These are phyloP conservation scores for Phocoena phocoena DNA, from an alignment of 2,113 vertebrate genomes.

Conservation along the genomic window DNA sequence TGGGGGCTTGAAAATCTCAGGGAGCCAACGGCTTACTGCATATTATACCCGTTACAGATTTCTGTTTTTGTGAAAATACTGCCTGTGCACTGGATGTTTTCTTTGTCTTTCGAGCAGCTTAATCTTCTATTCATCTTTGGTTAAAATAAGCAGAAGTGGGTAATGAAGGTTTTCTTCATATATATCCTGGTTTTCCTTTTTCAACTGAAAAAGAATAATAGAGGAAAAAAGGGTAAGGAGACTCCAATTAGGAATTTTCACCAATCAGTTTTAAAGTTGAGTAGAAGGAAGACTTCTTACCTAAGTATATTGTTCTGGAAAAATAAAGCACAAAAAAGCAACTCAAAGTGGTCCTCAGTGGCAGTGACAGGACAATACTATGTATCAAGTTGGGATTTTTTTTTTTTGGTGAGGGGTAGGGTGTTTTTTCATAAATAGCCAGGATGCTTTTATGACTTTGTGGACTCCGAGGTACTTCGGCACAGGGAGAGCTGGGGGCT, in stretches of 20 bases:
- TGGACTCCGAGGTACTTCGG: not conserved
- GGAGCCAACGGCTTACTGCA: not conserved
- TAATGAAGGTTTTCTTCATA: constrained; percentile 98
- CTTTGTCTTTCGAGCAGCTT: not conserved
- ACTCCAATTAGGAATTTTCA: constrained; percentile 59
- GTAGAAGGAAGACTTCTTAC: constrained; percentile 26
- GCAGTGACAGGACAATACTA: not conserved
- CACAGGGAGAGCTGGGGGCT: not conserved
- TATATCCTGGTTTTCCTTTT: constrained; percentile 88
- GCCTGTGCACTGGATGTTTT: not conserved
- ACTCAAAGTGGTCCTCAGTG: not conserved
- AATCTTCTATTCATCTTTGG: constrained; percentile 84
- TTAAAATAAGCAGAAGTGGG: constrained; percentile 92
- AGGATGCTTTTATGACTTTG: not conserved
- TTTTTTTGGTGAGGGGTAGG: not conserved
- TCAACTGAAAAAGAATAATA: constrained; percentile 91
- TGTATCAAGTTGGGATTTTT: not conserved
- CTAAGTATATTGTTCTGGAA: constrained; percentile 37
- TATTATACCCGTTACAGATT: not conserved
- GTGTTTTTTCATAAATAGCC: not conserved
- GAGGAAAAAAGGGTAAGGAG: constrained; percentile 71
- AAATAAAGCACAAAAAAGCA: constrained; percentile 39
- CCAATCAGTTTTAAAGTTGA: constrained; percentile 21
- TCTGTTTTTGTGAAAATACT: not conserved
- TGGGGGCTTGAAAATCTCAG: not conserved